Evolutionary conservation across 2,888 invertebrate genomes (phyloP).

Genomic region (Crossocerus cetratus): DNA sequence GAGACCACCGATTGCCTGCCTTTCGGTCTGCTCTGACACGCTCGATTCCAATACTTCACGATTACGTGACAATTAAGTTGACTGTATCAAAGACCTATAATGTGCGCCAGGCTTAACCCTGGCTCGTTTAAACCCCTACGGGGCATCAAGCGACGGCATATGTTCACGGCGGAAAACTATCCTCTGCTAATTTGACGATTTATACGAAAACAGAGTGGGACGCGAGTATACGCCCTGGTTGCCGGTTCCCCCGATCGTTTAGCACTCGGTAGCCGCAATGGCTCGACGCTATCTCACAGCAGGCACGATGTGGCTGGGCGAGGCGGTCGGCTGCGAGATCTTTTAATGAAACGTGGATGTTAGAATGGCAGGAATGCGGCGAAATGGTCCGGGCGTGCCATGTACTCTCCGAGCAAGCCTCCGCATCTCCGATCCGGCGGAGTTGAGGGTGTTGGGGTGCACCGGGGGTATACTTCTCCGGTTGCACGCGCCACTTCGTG

Average conservation of each 20-base stretch:
- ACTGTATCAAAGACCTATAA: background rate
- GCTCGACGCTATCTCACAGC: too few relatives aligned
- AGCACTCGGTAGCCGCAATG: background rate
- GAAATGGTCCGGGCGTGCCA: conserved; percentile 68
- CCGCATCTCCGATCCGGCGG: background rate
- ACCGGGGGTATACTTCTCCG: too few relatives aligned
- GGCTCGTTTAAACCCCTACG: too few relatives aligned
- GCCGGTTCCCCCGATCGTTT: background rate
- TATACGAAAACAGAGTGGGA: too few relatives aligned
- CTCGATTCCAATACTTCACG: conserved; percentile 18
- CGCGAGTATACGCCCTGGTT: background rate
- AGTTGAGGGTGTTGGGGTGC: too few relatives aligned
- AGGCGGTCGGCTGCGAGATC: conserved; percentile 53
- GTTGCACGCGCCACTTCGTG: conserved; percentile 24
- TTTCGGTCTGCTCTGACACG: conserved; percentile 10
- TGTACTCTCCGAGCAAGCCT: conserved; percentile 36
- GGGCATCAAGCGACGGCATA: too few relatives aligned
- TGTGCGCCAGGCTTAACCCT: too few relatives aligned
- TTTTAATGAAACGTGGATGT: conserved; percentile 74
- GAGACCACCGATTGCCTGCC: conserved; percentile 19
- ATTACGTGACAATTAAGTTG: conserved; percentile 23
- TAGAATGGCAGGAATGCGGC: conserved; percentile 72
- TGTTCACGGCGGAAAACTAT: too few relatives aligned
- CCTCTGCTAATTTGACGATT: too few relatives aligned
- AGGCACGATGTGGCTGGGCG: conserved; percentile 4